phyloP scores from a whole-genome alignment of 2,888 invertebrate genomes.

The Epinotia ramella region DNA sequence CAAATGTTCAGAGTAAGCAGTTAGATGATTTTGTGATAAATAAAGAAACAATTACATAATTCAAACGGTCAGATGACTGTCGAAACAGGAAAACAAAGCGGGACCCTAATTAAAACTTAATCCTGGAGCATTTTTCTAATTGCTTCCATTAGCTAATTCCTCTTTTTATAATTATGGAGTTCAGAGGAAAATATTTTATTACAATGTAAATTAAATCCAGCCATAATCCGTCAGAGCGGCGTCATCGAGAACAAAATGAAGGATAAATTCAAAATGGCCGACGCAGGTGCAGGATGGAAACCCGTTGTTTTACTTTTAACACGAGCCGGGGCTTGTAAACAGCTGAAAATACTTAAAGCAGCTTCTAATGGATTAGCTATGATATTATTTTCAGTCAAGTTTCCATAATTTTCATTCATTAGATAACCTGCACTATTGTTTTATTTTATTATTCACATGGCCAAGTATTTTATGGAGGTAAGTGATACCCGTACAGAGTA shows the following conservation, averaged over 20 bases:
- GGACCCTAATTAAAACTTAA: conserved; percentile 74
- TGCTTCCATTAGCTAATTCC: conserved; percentile 76
- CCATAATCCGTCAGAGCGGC: conserved; percentile 76
- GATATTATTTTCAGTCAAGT: neutral
- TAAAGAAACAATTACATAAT: conserved; percentile 12
- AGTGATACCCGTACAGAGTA: no score
- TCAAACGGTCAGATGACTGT: conserved; percentile 37
- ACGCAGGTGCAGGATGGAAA: conserved; percentile 69
- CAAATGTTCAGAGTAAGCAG: neutral
- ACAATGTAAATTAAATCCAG: conserved; percentile 66
- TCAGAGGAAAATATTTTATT: conserved; percentile 76
- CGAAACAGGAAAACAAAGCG: conserved; percentile 62
- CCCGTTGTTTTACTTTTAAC: conserved; percentile 53
- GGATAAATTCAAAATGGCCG: conserved; percentile 64
- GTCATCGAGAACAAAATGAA: conserved; percentile 67
- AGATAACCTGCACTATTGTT: no score
- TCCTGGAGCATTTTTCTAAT: conserved; percentile 73
- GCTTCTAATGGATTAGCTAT: conserved; percentile 16
- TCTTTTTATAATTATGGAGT: conserved; percentile 73
- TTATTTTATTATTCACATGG: no score
- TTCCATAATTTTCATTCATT: no score
- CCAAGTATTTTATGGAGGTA: no score
- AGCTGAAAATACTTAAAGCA: conserved; percentile 26
- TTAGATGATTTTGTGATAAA: neutral
- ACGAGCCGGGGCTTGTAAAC: conserved; percentile 25